A percentile compares a stretch with the other conserved stretches of the same genome.
Evolutionary conservation across 1,140 invertebrate species (phyloP).

Genomic region (Lasaia peninsularis): DNA sequence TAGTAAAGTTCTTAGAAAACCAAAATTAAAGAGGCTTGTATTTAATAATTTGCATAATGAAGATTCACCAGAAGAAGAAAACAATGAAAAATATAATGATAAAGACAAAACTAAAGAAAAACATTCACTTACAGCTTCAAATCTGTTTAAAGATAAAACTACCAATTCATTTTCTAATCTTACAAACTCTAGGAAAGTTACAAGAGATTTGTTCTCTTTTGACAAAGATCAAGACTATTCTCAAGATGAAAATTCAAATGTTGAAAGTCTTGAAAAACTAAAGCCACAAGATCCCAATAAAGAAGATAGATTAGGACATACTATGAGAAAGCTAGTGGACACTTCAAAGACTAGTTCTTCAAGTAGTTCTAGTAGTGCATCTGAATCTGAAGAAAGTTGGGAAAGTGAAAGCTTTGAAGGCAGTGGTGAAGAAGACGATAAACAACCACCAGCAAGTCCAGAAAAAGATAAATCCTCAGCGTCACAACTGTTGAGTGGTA

Average conservation of each 20-base stretch:
- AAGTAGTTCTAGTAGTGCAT: conserved; percentile 64
- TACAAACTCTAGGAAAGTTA: conserved; percentile 43
- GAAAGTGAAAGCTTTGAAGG: conserved; percentile 74
- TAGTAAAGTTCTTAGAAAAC: conserved; percentile 71
- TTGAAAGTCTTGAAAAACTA: conserved; percentile 52
- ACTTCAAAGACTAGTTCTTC: conserved; percentile 69
- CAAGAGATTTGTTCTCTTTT: conserved; percentile 58
- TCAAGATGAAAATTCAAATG: conserved; percentile 65
- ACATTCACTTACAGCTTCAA: conserved; percentile 44
- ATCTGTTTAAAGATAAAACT: conserved; percentile 67
- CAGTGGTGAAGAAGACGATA: conserved; percentile 76
- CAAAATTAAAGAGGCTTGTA: conserved; percentile 67
- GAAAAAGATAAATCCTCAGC: conserved; percentile 74
- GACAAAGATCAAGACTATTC: conserved; percentile 57
- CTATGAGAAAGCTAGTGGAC: conserved; percentile 67
- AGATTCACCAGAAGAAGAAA: conserved; percentile 51
- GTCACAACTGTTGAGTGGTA: conserved; percentile 78
- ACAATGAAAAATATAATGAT: conserved; percentile 44
- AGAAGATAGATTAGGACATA: conserved; percentile 61
- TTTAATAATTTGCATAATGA: conserved; percentile 67
- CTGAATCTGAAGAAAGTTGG: conserved; percentile 76
- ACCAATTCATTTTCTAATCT: conserved; percentile 59
- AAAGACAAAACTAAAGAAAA: conserved; percentile 53
- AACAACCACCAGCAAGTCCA: conserved; percentile 47
- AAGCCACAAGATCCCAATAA: conserved; percentile 48